Percentiles rank a stretch among this genome's conserved stretches.
These are phyloP conservation scores for Eumeta japonica DNA, from an alignment of 1,140 invertebrate genomes.

Conservation along the genomic window DNA sequence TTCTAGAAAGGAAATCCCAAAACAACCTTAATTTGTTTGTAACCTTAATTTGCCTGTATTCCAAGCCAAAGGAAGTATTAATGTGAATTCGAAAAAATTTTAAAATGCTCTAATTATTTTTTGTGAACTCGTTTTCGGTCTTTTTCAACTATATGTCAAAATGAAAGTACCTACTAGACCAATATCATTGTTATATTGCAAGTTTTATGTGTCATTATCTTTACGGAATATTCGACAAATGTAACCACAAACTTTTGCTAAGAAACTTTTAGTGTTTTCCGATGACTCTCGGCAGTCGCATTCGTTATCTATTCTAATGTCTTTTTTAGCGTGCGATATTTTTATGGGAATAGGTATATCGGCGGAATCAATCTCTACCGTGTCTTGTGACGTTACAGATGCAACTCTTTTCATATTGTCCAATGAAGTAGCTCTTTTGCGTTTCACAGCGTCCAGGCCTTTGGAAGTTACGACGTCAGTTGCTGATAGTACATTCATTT, in stretches of 20 bases:
- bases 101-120: too few relatives aligned
- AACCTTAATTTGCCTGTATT: too few relatives aligned
- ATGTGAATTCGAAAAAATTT: too few relatives aligned
- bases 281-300: constrained; percentile 12
- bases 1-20: too few relatives aligned
- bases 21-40: too few relatives aligned
- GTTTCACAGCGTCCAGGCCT: constrained; percentile 7
- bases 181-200: too few relatives aligned
- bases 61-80: too few relatives aligned
- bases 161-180: too few relatives aligned
- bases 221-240: constrained; percentile 38
- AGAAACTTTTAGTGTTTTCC: constrained; percentile 27
- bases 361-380: constrained; percentile 9
- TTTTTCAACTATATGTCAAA: too few relatives aligned
- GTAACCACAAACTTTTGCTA: constrained; percentile 37
- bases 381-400: constrained; percentile 13
- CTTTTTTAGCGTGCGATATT: constrained; percentile 31
- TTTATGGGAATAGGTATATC: constrained; percentile 40
- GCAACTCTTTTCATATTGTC: constrained; percentile 32
- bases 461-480: constrained; percentile 28
- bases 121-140: too few relatives aligned
- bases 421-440: constrained; percentile 27
- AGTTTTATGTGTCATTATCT: too few relatives aligned
- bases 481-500: constrained; percentile 29
- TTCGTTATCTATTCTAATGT: constrained; percentile 34